Percentiles rank a stretch among this genome's conserved stretches.
phyloP scores from a whole-genome alignment of 2,888 invertebrate genomes.

The Lamproptera curius region DNA sequence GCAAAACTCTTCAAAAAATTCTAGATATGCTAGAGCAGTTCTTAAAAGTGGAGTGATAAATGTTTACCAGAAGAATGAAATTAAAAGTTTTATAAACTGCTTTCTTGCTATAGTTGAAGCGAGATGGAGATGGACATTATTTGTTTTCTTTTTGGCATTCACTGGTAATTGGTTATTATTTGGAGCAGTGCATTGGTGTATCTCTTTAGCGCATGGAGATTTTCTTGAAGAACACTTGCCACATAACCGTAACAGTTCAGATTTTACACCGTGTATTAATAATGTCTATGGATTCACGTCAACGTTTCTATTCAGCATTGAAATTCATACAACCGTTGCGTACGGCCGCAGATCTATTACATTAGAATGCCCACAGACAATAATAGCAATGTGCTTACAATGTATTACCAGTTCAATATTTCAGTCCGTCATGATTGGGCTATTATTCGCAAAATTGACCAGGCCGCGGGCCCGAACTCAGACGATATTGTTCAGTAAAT shows the following conservation, averaged over 20 bases:
- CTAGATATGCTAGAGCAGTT: conserved; percentile 77
- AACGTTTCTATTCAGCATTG: conserved; percentile 95
- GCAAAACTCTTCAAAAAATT: not conserved
- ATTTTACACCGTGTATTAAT: conserved; percentile 91
- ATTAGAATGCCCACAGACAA: conserved; percentile 95
- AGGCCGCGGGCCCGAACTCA: conserved; percentile 96
- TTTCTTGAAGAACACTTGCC: conserved; percentile 82
- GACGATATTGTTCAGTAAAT: conserved; percentile 94
- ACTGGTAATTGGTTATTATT: conserved; percentile 93
- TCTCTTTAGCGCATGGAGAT: conserved; percentile 93
- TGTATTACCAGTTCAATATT: conserved; percentile 95
- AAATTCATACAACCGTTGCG: conserved; percentile 97
- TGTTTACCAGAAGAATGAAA: conserved; percentile 81
- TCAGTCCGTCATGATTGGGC: conserved; percentile 89
- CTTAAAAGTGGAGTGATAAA: conserved; percentile 94
- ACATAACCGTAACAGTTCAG: conserved; percentile 65
- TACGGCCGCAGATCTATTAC: conserved; percentile 92
- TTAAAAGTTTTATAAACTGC: conserved; percentile 84
- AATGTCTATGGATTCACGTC: conserved; percentile 94
- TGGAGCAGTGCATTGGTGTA: conserved; percentile 94
- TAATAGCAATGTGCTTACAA: conserved; percentile 96
- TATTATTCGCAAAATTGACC: conserved; percentile 96
- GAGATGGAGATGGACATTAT: conserved; percentile 94
- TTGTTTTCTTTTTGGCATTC: conserved; percentile 91
- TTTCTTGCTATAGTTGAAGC: conserved; percentile 91